Evolutionary conservation across 2,888 invertebrate genomes (phyloP).

Genomic region (Arenicola marina): DNA sequence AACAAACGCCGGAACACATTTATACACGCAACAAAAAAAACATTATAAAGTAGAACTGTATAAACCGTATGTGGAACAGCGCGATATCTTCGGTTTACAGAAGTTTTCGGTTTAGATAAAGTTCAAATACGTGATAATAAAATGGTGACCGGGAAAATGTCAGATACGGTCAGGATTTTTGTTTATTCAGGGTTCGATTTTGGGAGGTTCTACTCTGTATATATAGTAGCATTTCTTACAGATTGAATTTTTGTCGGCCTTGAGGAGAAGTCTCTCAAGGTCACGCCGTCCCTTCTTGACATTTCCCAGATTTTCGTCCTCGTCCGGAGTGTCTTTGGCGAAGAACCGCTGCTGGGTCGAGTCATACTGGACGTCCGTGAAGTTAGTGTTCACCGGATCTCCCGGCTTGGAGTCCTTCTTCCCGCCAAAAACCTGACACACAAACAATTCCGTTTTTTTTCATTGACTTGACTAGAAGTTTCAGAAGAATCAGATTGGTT

Average conservation of each 20-base stretch:
- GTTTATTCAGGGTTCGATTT: too few species aligned
- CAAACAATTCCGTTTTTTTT: background rate
- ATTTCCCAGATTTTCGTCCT: constrained; percentile 9
- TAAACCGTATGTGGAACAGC: too few species aligned
- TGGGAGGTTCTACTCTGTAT: too few species aligned
- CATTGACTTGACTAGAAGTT: background rate
- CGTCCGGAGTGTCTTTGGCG: constrained; percentile 17
- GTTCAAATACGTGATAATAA: too few species aligned
- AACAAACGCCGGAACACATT: too few species aligned
- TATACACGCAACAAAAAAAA: too few species aligned
- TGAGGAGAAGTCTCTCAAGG: constrained; percentile 46
- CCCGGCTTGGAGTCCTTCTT: constrained; percentile 8
- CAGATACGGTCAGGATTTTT: too few species aligned
- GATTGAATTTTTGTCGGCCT: constrained; percentile 49
- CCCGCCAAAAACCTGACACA: constrained; percentile 29
- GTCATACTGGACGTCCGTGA: constrained; percentile 22
- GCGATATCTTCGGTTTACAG: too few species aligned
- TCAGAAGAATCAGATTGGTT: background rate
- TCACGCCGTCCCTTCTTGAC: constrained; percentile 39
- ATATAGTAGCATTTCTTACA: too few species aligned
- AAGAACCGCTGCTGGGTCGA: constrained; percentile 15
- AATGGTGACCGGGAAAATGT: too few species aligned
- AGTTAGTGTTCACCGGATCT: constrained; percentile 22
- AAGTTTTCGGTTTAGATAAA: too few species aligned
- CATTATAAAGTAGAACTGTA: too few species aligned